Base-by-base conservation (phyloP, 2,113 vertebrate genomes). In the Chaetodon trifascialis region DNA sequence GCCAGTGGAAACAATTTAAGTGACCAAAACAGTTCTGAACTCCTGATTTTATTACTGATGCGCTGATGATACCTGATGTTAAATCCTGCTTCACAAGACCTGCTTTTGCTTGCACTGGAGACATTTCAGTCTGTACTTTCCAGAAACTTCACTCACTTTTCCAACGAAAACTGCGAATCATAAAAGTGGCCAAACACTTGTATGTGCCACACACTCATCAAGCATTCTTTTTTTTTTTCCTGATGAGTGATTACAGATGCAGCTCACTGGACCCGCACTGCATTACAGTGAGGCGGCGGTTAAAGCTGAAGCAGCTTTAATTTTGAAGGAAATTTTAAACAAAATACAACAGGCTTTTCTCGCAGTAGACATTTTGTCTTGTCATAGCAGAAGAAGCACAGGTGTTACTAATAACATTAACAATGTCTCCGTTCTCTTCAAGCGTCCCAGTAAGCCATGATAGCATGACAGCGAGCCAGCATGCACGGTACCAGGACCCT, bases 101-200 rank as follows among this genome's bases (percentile, higher is more conserved):
- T 8, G 49, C 36, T 58, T 8, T 47, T 69, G 56, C 66, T 79
- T 63, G 70, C 25, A 9, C 70, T 46, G 69, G 66, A 34, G 16
- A 52, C 54, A 25, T 23, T 70, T 79, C 14, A 7, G 23, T 59
- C 54, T 30, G 36, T 11, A n/a, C 66, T 65, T 80, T 82, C 70
- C 77, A 70, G 66, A 75, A 76, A 79, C 67, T 30, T 30, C 30
- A 69, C 14, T 14, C 3, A 64, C 2, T 19, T 81, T 69, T 86
- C 88, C 79, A 77, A 85, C 23, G 30, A 73, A 80, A 86, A 82
- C 82, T 36, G 54, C 30, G 19, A 76, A 78, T 87, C 36, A 72
- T 52, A 58, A 55, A 73, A 52, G 38, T 0, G 79, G 77, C 60
- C 11, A 2, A 3, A 66, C 75, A 80, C 66, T 52, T 46, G 63